phyloP scores from a whole-genome alignment of 2,797 vertebrate species.

The Syngnathus rostellatus region DNA sequence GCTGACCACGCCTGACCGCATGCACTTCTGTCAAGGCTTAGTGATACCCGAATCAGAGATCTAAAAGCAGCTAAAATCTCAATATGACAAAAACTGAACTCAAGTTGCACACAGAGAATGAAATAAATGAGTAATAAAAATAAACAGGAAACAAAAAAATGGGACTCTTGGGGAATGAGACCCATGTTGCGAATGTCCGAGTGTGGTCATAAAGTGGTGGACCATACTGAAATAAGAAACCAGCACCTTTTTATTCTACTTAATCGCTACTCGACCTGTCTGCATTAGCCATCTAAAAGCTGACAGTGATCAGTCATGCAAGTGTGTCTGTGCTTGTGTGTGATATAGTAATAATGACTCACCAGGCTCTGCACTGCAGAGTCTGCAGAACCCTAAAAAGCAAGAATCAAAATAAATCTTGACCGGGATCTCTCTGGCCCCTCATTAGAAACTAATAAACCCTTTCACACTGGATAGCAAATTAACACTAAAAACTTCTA shows the following conservation, averaged over 20 bases:
- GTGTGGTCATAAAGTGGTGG: background rate
- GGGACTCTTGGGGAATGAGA: background rate
- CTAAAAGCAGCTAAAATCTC: background rate
- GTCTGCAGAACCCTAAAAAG: background rate
- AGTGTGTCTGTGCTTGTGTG: constrained; percentile 3
- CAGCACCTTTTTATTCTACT: background rate
- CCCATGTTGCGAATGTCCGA: background rate
- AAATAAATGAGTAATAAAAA: background rate
- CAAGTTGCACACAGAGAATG: background rate
- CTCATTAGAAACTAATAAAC: background rate
- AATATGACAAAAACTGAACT: background rate
- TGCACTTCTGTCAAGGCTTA: constrained; percentile 10
- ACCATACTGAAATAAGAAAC: background rate
- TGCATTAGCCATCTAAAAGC: background rate
- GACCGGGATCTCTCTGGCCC: background rate
- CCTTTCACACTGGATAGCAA: constrained; percentile 3
- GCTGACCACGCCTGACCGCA: constrained; percentile 37
- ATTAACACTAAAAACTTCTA: background rate
- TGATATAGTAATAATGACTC: background rate
- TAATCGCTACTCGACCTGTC: background rate
- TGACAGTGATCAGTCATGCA: background rate
- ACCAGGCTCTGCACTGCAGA: background rate
- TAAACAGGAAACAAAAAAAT: background rate
- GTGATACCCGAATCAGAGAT: background rate
- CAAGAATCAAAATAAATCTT: background rate